Evolutionary conservation across 2,113 vertebrate species (phyloP).

Genomic region (Spermophilus dauricus): DNA sequence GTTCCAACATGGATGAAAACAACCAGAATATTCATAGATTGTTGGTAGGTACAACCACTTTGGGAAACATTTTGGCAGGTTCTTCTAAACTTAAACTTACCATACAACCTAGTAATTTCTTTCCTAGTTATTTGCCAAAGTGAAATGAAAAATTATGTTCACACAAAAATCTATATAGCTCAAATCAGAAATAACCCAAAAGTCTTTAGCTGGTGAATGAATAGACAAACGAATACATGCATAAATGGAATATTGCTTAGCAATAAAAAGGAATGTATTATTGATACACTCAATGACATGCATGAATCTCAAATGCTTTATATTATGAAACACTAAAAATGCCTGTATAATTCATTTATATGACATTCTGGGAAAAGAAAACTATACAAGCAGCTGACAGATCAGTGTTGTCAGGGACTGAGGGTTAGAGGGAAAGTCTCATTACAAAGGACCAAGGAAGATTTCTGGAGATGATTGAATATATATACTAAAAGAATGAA

Average conservation of each 20-base stretch:
- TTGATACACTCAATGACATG: background rate
- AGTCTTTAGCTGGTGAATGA: background rate
- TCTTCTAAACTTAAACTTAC: background rate
- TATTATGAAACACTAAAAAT: background rate
- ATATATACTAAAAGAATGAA: background rate
- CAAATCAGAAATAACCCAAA: conserved; percentile 8
- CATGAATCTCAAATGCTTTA: background rate
- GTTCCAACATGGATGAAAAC: background rate
- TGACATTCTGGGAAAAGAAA: background rate
- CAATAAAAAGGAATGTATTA: background rate
- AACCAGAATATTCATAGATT: background rate
- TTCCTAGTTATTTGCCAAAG: background rate
- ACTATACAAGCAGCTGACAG: background rate
- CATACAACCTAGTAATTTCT: background rate
- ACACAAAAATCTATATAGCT: background rate
- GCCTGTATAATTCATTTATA: background rate
- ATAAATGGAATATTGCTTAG: background rate
- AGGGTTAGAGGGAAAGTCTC: background rate
- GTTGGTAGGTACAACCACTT: background rate
- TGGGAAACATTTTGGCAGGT: background rate
- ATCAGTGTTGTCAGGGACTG: background rate
- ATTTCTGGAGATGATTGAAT: background rate
- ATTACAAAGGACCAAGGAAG: background rate
- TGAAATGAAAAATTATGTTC: background rate
- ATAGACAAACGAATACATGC: background rate